Base-by-base conservation (phyloP, 2,888 invertebrate genomes). In the Philaethria dido region DNA sequence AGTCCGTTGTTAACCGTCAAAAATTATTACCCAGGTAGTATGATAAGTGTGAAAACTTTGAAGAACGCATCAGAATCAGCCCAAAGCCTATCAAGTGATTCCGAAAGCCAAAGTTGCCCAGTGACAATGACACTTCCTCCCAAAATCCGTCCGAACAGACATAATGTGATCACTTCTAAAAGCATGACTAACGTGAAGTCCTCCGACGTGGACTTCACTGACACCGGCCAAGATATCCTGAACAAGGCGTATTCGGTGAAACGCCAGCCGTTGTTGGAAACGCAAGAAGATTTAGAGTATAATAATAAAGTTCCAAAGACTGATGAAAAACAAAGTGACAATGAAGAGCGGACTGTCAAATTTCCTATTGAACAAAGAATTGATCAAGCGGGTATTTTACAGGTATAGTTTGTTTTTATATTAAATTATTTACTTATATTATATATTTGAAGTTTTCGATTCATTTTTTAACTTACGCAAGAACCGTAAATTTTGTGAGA, bases 1-100 rank as follows among this genome's bases (percentile, higher is more conserved):
- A 96, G 95, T 78, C 96, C 96, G 0, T 86, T 96, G 60, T 81
- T 95, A 64, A 94, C 94, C 63, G 93, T 94, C 13, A 93, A 94
- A 77, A 93, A 94, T 0, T 92, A 93, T 73, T 93, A 93, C 72
- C 94, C 94, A 3, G 94, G 95, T 1, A 94, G 95, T 73, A 89
- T 95, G 84, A 87, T 95, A 66, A 95, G 95, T 76, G 94, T 95
- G 0, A 93, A 94, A 73, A 94, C 94, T 0, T 86, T 94, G 2
- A 94, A 94, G 68, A 93, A 93, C 72, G 93, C 93, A 0, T 93
- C 94, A 16, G 95, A 95, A 75, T 95, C 95, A 73, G 90, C 94
- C 77, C 95, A 95, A 73, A 95, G 95, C 80, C 81, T 95, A 36
- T 95, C 95, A 73, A 94, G 94, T 50, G 95, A 95, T 76, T 94